Conservation (phyloP, 2,113 vertebrate species). For the Buteo buteo region DNA sequence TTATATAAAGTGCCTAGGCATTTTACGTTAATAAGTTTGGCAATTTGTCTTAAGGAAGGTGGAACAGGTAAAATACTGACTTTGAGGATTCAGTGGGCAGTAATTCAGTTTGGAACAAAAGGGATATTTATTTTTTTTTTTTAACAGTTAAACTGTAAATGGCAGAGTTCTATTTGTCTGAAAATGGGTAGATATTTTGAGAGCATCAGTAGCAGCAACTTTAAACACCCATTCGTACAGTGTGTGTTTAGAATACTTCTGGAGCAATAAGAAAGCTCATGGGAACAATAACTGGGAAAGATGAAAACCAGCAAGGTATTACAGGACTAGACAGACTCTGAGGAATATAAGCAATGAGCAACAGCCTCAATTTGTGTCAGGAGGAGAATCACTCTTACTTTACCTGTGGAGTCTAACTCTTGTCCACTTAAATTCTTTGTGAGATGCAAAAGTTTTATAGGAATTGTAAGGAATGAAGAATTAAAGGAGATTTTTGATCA, state of each 20-base stretch:
- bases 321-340: neutral
- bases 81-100: neutral
- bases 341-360: neutral
- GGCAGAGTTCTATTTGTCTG: neutral
- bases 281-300: neutral
- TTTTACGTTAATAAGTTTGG: constrained; percentile 2
- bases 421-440: neutral
- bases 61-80: neutral
- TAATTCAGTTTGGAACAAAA: neutral
- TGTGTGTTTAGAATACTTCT: neutral
- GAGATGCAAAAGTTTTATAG: neutral
- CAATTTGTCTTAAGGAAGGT: neutral
- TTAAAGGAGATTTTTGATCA: neutral
- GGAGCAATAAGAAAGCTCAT: neutral
- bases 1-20: neutral
- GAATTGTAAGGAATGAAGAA: neutral
- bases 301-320: neutral
- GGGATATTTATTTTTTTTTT: neutral
- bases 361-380: neutral
- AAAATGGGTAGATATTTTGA: neutral
- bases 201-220: neutral
- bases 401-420: neutral
- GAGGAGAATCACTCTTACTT: neutral
- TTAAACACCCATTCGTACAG: neutral
- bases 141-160: neutral